phyloP scores from a whole-genome alignment of 1,140 invertebrate genomes.

The Zaprionus taronus region DNA sequence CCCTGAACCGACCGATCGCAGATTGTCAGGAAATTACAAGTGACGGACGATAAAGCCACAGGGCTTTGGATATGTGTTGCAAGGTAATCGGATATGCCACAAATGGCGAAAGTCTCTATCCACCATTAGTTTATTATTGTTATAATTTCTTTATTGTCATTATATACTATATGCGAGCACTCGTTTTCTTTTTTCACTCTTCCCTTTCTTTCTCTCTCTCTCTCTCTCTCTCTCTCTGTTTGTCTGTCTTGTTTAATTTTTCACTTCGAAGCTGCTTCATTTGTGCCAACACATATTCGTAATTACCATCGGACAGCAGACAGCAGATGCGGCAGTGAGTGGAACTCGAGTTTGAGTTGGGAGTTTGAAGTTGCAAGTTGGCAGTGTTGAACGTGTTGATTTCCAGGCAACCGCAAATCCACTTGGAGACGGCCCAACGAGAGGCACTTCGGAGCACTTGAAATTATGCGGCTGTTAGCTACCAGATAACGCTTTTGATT shows the following conservation, averaged over 20 bases:
- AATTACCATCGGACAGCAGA: constrained; percentile 34
- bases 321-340: background rate
- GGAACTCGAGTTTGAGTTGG: background rate
- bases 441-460: constrained; percentile 64
- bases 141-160: constrained; percentile 81
- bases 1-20: accelerated
- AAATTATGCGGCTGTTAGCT: constrained; percentile 80
- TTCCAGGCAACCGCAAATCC: constrained; percentile 76
- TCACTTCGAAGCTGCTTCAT: constrained; percentile 43
- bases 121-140: constrained; percentile 76
- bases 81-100: constrained; percentile 73
- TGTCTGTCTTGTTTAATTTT: background rate
- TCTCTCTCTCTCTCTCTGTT: background rate
- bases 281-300: constrained; percentile 53
- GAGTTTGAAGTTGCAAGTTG: constrained; percentile 1
- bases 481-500: constrained; percentile 81
- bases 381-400: constrained; percentile 60
- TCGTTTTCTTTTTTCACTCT: constrained; percentile 4
- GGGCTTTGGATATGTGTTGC: constrained; percentile 6
- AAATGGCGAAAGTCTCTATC: constrained; percentile 68
- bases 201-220: background rate
- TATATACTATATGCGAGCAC: constrained; percentile 61
- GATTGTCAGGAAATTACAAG: background rate
- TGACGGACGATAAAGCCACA: too few species aligned
- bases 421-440: constrained; percentile 65